Conservation (phyloP, 2,888 invertebrate genomes). For the Frankliniella intonsa region DNA sequence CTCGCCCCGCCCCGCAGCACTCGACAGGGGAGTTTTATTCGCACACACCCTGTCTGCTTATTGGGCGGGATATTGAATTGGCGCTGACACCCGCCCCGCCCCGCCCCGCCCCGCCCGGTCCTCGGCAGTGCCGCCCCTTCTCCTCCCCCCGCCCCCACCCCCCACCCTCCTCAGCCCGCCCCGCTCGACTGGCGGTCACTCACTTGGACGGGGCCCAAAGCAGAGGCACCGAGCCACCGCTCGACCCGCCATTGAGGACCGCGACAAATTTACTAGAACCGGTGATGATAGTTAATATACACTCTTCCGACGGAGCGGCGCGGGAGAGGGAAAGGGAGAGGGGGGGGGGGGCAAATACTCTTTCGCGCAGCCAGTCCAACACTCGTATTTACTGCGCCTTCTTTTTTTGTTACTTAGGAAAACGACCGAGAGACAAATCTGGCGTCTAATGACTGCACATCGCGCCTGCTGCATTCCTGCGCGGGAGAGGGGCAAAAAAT, state of each 20-base stretch:
- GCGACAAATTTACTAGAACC: conserved; percentile 18
- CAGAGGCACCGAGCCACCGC: not conserved
- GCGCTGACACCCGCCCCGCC: conserved; percentile 6
- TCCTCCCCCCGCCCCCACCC: not conserved
- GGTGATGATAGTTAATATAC: not conserved
- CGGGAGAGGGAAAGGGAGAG: too few species aligned
- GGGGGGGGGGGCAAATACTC: too few species aligned
- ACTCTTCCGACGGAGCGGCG: not conserved
- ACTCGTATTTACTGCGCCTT: too few species aligned
- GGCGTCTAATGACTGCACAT: not conserved
- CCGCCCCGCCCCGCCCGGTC: not conserved
- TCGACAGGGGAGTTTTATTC: too few species aligned
- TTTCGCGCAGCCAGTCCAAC: too few species aligned
- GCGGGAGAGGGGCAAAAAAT: not conserved
- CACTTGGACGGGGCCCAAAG: conserved; percentile 17
- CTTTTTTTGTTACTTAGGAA: not conserved
- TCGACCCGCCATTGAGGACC: not conserved
- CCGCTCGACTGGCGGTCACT: conserved; percentile 10
- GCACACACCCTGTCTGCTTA: too few species aligned
- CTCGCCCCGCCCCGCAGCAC: too few species aligned
- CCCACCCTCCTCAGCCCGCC: not conserved
- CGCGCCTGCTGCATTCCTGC: not conserved
- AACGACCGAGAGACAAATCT: not conserved
- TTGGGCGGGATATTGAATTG: not conserved
- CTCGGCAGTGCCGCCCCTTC: not conserved